These are phyloP conservation scores for Drosophila obscura DNA, from an alignment of 1,140 invertebrate species.

Conservation along the genomic window DNA sequence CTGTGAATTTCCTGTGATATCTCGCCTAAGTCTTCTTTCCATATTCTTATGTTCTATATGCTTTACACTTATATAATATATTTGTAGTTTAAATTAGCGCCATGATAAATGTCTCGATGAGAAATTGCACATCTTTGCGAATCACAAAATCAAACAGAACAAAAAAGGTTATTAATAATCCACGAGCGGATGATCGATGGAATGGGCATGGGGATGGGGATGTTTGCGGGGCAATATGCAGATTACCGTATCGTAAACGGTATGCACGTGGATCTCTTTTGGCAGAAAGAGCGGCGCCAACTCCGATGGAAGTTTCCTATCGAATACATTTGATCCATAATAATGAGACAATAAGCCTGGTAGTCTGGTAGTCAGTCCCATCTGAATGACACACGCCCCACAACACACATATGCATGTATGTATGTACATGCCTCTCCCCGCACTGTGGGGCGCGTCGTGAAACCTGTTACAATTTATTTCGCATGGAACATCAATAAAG, in stretches of 20 bases:
- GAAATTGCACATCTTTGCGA: slow-evolving; percentile 28
- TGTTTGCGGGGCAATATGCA: neutral
- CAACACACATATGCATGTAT: neutral
- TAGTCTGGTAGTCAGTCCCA: no score
- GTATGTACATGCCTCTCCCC: neutral
- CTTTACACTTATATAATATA: neutral
- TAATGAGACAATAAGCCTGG: slow-evolving; percentile 30
- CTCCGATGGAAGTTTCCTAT: slow-evolving; percentile 5
- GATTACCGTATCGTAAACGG: slow-evolving; percentile 25
- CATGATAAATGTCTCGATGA: slow-evolving; percentile 33
- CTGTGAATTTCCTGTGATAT: slow-evolving; percentile 62
- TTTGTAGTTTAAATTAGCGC: slow-evolving; percentile 39
- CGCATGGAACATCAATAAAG: slow-evolving; percentile 45
- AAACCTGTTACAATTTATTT: slow-evolving; percentile 65
- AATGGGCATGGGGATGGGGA: neutral
- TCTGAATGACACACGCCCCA: slow-evolving; percentile 23
- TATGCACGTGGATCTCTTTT: slow-evolving; percentile 43
- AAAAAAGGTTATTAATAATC: slow-evolving; percentile 33
- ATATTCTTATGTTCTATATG: slow-evolving; percentile 25
- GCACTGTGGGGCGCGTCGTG: slow-evolving; percentile 29
- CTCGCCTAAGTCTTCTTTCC: slow-evolving; percentile 54
- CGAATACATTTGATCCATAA: slow-evolving; percentile 46
- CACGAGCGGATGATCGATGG: slow-evolving; percentile 9
- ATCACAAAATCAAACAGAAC: slow-evolving; percentile 50
- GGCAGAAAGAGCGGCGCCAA: neutral